These are phyloP conservation scores for Pagrus major DNA, from an alignment of 2,113 vertebrate genomes.

Conservation along the genomic window DNA sequence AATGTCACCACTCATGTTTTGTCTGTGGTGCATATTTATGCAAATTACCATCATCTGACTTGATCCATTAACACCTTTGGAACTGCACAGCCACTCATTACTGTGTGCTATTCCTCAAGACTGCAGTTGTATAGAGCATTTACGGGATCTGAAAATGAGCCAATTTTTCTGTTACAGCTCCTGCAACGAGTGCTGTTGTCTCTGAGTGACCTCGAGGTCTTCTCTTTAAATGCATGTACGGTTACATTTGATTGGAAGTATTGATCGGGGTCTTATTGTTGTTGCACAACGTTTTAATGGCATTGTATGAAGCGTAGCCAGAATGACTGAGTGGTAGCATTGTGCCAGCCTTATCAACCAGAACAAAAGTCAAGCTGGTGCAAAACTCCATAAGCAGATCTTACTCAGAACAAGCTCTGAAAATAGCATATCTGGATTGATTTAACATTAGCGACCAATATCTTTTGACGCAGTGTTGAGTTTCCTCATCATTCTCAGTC, in stretches of 20 bases:
- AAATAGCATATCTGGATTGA: conserved; percentile 25
- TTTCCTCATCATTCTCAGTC: conserved; percentile 22
- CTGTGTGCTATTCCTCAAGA: background rate
- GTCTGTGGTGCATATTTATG: conserved; percentile 46
- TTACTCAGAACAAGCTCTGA: conserved; percentile 5
- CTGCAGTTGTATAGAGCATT: conserved; percentile 24
- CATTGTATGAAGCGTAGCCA: conserved; percentile 29
- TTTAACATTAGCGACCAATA: conserved; percentile 51
- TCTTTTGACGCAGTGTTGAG: conserved; percentile 20
- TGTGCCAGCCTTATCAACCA: conserved; percentile 35
- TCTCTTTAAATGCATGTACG: conserved; percentile 57
- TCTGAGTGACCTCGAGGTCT: conserved; percentile 64
- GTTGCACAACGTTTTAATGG: conserved; percentile 60
- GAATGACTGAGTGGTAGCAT: conserved; percentile 41
- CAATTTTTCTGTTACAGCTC: conserved; percentile 31
- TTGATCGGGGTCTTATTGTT: conserved; percentile 69
- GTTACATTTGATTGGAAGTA: conserved; percentile 73
- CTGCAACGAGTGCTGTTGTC: conserved; percentile 36
- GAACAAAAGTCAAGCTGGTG: conserved; percentile 32
- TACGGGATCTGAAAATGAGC: conserved; percentile 25
- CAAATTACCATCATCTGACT: conserved; percentile 38
- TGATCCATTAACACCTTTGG: conserved; percentile 33
- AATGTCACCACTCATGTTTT: conserved; percentile 35
- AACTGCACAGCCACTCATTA: conserved; percentile 23
- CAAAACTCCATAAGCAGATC: conserved; percentile 39